Evolutionary conservation across 2,113 vertebrate species (phyloP).

Genomic region (Rynchops niger): DNA sequence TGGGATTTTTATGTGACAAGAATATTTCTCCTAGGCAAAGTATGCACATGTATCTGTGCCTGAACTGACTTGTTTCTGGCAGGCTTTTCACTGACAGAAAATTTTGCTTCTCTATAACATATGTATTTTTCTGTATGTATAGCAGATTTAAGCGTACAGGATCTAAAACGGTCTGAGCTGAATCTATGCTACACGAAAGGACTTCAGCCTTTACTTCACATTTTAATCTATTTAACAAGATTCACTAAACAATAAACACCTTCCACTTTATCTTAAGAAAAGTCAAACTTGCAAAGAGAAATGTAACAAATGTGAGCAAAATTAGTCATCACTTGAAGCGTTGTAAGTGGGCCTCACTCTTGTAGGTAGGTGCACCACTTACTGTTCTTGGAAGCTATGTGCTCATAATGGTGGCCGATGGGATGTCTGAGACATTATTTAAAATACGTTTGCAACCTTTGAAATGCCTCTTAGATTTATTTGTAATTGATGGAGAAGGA

Average conservation of each 20-base stretch:
- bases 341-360: not conserved
- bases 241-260: not conserved
- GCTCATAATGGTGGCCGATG: not conserved
- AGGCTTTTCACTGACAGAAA: slow-evolving; percentile 26
- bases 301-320: not conserved
- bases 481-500: not conserved
- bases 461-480: not conserved
- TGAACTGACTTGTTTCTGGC: slow-evolving; percentile 74
- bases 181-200: not conserved
- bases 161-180: not conserved
- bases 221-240: slow-evolving; percentile 47
- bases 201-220: not conserved
- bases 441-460: not conserved
- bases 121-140: not conserved
- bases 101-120: slow-evolving; percentile 17
- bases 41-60: slow-evolving; percentile 63
- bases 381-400: not conserved
- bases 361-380: not conserved
- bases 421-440: not conserved
- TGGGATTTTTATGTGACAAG: slow-evolving; percentile 84
- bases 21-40: slow-evolving; percentile 81
- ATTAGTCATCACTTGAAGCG: not conserved
- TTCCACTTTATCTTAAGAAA: not conserved
- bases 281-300: slow-evolving; percentile 5
- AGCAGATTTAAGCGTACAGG: not conserved